Conservation (phyloP, 2,113 vertebrate genomes). For the Rissa tridactyla region DNA sequence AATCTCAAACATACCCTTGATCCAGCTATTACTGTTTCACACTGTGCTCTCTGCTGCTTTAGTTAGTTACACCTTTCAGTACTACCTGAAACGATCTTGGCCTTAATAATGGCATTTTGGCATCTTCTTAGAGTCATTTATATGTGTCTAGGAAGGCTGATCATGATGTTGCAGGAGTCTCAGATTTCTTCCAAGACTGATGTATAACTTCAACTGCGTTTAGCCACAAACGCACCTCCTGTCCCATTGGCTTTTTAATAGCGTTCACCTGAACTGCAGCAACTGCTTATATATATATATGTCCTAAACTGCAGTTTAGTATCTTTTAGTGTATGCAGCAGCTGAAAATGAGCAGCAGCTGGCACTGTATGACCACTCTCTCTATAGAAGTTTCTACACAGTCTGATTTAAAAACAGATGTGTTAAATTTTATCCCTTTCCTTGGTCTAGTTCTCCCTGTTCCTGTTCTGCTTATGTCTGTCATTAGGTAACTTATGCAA, state of each 20-base stretch:
- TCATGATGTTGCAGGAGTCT: not conserved
- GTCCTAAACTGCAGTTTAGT: not conserved
- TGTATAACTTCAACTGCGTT: not conserved
- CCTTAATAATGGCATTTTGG: not conserved
- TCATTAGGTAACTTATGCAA: not conserved
- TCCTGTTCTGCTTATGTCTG: not conserved
- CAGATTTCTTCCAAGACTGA: not conserved
- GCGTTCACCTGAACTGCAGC: not conserved
- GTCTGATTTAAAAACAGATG: not conserved
- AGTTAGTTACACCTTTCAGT: not conserved
- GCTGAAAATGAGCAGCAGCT: constrained; percentile 3
- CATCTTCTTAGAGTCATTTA: not conserved
- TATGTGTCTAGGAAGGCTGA: not conserved
- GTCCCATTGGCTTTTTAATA: not conserved
- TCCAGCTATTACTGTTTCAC: not conserved
- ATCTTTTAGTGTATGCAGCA: not conserved
- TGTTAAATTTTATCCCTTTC: not conserved
- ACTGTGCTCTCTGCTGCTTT: not conserved
- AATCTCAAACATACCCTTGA: not conserved
- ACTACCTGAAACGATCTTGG: not conserved
- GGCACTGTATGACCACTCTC: not conserved
- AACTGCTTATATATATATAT: not conserved
- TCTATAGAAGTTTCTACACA: not conserved
- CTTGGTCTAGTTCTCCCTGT: not conserved
- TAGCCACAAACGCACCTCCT: not conserved